Base-by-base conservation (phyloP, 2,113 vertebrate species). In the Alces alces region DNA sequence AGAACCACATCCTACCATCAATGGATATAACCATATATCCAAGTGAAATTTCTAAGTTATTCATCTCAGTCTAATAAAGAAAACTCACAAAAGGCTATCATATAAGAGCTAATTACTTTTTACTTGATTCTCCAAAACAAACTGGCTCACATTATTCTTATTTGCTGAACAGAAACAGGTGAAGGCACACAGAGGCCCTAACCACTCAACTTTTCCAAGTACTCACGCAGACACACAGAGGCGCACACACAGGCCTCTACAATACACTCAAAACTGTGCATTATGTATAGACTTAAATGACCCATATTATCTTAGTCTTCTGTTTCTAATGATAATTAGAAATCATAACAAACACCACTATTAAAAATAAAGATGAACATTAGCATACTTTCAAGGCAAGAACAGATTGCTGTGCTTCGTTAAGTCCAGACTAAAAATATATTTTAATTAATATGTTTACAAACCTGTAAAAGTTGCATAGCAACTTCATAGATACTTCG, bases 391-490 rank as follows among this genome's bases (percentile, higher is more conserved):
- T 12, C 15, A 92, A 93, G n/a, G 89, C 2, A 92, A 54, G 30
- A 52, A 64, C 5, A 90, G 58, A 60, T 55, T 2, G 50, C 2
- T 66, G 36, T 28, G 55, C 5, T 86, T 94, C 3, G 17, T 43
- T 66, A 94, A 91, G 61, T 82, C 33, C 27, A 4, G 0, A 92
- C 50, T 39, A 80, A 80, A 66, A 93, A 39, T 33, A 47, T n/a
- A 78, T 36, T 61, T 89, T 93, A 84, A 95, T 80, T 82, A 78
- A 60, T 14, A 84, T 88, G 82, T 47, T 97, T 97, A 99, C 99
- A 91, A 96, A 99, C 99, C 99, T 99, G 99, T 97, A 99, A 98
- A 87, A 99, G 99, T 98, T 99, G 99, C 99, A 99, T 99, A 98
- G 99, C 99, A 97, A 99, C 99, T 98, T 99, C 99, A 98, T 99